A percentile compares a stretch with the other conserved stretches of the same genome.
phyloP scores from a whole-genome alignment of 2,113 vertebrate genomes.

The Microtus richardsoni region DNA sequence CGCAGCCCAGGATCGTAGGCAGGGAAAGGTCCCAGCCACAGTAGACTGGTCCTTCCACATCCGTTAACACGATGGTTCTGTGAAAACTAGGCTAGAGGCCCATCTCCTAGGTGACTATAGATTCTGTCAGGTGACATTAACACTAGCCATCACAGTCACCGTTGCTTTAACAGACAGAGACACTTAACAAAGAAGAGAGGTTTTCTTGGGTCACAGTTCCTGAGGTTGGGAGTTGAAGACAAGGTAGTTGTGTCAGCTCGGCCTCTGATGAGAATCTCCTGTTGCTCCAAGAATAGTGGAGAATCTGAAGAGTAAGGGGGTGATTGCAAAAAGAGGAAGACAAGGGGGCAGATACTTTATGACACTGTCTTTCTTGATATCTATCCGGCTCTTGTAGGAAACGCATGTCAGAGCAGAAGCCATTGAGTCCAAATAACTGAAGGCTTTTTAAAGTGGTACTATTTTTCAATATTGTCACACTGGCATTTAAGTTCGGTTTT shows the following conservation, averaged over 20 bases:
- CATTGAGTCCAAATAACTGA: not conserved
- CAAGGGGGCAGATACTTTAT: not conserved
- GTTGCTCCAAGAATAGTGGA: not conserved
- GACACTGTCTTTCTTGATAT: not conserved
- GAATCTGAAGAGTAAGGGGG: not conserved
- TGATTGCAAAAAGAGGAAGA: not conserved
- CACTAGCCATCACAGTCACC: not conserved
- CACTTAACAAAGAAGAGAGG: not conserved
- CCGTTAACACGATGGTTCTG: not conserved
- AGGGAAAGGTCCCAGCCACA: not conserved
- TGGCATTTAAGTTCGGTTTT: not conserved
- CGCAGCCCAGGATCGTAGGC: accelerated
- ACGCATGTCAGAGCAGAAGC: not conserved
- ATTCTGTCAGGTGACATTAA: not conserved
- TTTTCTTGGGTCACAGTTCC: too few species aligned
- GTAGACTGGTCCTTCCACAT: not conserved
- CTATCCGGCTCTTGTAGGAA: not conserved
- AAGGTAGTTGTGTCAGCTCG: not conserved
- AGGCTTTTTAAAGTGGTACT: too few species aligned
- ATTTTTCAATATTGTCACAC: not conserved
- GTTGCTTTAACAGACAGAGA: not conserved
- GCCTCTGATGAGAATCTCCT: not conserved
- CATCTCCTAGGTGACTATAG: not conserved
- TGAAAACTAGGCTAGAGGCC: not conserved
- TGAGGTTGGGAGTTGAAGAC: not conserved